Base-by-base conservation (phyloP, 2,113 vertebrate genomes). In the Pluvianellus socialis region DNA sequence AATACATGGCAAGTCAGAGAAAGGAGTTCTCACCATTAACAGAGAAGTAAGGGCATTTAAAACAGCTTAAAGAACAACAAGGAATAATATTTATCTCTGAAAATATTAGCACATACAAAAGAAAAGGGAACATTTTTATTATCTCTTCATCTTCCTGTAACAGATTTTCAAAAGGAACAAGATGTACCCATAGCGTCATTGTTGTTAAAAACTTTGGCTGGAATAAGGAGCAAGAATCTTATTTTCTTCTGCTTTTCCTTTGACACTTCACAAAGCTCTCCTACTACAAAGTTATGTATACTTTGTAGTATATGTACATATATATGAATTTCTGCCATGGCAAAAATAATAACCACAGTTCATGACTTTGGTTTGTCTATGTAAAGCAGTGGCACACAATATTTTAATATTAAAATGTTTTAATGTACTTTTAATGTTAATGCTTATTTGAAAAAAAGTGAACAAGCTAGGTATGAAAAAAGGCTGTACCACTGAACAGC, bases 201-300 rank as follows among this genome's bases (percentile, higher is more conserved):
- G 75, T 73, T 88, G 73, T 74, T 83, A 97, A 77, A 96, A 94
- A 40, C 12, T 9, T 73, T 68, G 86, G 63, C 68, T 92, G 73
- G 50, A 80, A 66, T 65, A 90, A 80, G 21, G 40, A 94, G 30
- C 8, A 56, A 52, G 45, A 92, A 86, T 79, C 75, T 82, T 79
- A 71, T 75, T 88, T 93, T 86, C 44, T 86, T 93, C 45, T 80
- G 74, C 40, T 80, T 88, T 90, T 95, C 52, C 49, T 87, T 70
- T 73, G 75, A 94, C 79, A 72, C 40, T 79, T 93, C 52, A 75
- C 45, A 68, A 82, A 79, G 45, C 44, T 79, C 50, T 79, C 35
- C n/a, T 90, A 32, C 74, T 73, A 86, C 12, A n/a, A 73, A 77
- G 42, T 87, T 71, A 58, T 52, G 49, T 68, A 90, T 24, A 67